Evolutionary conservation across 2,113 vertebrate genomes (phyloP).

Genomic region (Anthoscopus minutus): DNA sequence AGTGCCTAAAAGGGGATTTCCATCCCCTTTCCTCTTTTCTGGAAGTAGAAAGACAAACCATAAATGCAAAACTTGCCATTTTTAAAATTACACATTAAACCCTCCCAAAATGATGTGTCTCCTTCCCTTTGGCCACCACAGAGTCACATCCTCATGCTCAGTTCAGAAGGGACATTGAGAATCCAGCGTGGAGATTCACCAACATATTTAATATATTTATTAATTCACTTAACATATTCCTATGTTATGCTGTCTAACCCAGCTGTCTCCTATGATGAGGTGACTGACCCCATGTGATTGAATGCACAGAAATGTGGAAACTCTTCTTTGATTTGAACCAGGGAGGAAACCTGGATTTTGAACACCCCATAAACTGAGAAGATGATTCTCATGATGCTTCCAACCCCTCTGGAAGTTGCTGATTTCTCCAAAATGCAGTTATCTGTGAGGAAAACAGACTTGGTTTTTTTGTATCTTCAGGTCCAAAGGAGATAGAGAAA

Average conservation of each 20-base stretch:
- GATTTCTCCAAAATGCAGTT: neutral
- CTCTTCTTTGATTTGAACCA: neutral
- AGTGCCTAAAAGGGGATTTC: neutral
- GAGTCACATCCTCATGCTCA: neutral
- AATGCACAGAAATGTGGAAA: neutral
- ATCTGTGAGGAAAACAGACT: neutral
- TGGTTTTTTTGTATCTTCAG: neutral
- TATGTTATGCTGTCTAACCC: neutral
- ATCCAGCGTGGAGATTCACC: neutral
- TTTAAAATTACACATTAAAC: neutral
- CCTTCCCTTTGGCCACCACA: neutral
- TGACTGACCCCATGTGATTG: fast-evolving
- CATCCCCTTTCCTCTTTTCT: neutral
- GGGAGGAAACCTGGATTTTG: neutral
- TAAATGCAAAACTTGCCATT: neutral
- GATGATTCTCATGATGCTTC: fast-evolving
- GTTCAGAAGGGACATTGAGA: neutral
- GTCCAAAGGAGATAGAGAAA: neutral
- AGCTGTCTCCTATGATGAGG: neutral
- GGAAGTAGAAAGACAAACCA: neutral
- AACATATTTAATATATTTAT: neutral
- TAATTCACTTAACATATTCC: neutral
- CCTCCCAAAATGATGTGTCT: too few relatives aligned
- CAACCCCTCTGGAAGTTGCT: neutral
- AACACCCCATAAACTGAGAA: neutral